phyloP scores from a whole-genome alignment of 2,888 invertebrate genomes.

The Drosophila histrio region DNA sequence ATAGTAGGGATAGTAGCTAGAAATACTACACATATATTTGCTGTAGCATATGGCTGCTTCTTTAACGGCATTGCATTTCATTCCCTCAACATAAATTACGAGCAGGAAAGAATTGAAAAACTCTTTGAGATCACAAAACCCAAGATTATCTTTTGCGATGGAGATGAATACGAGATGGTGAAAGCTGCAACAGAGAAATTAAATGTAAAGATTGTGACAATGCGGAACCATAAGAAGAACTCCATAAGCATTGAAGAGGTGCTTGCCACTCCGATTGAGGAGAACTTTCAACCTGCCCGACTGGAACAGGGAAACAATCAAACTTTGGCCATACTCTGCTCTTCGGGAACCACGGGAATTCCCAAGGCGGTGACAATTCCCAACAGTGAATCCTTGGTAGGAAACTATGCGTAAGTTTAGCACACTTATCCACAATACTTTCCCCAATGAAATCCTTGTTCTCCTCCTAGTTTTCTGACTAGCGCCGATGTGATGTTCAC shows the following conservation, averaged over 20 bases:
- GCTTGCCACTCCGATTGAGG: not conserved
- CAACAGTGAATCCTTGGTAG: not conserved
- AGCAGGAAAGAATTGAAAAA: conserved; percentile 22
- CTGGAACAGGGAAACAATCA: conserved; percentile 56
- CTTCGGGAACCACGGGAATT: conserved; percentile 72
- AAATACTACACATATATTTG: conserved; percentile 55
- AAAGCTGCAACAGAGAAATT: conserved; percentile 9
- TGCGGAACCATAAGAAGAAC: conserved; percentile 9
- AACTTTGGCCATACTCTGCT: conserved; percentile 66
- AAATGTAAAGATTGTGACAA: conserved; percentile 16
- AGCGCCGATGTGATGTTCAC: not conserved
- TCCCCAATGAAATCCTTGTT: not conserved
- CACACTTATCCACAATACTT: no score
- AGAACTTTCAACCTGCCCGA: conserved; percentile 33
- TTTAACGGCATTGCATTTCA: conserved; percentile 53
- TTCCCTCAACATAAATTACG: conserved; percentile 31
- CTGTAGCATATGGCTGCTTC: conserved; percentile 50
- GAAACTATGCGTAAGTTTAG: not conserved
- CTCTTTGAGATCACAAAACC: conserved; percentile 49
- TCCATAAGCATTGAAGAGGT: conserved; percentile 12
- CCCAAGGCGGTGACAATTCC: conserved; percentile 59
- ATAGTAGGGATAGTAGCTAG: conserved; percentile 57
- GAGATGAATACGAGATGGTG: conserved; percentile 20
- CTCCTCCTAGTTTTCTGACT: not conserved
- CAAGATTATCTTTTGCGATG: conserved; percentile 37